phyloP scores from a whole-genome alignment of 2,888 invertebrate species.

The Mythimna impura region DNA sequence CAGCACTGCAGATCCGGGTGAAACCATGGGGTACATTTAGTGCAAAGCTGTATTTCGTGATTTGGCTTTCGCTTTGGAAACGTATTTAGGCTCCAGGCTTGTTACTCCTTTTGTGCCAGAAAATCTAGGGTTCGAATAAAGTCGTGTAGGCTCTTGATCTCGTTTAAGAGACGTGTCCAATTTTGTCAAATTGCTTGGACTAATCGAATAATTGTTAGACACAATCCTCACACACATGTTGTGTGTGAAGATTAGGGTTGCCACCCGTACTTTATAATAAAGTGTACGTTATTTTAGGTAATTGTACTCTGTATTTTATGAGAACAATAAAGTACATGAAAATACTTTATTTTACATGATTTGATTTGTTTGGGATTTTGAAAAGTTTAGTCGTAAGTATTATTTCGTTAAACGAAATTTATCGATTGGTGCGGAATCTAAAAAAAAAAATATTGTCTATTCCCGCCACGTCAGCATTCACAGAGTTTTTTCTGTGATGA shows the following conservation, averaged over 20 bases:
- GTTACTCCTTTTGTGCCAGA: background rate
- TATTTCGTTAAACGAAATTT: too few species aligned
- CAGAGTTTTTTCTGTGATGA: too few species aligned
- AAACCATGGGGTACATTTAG: too few species aligned
- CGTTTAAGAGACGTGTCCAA: background rate
- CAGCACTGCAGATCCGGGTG: too few species aligned
- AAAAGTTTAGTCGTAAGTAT: background rate
- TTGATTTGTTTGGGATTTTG: background rate
- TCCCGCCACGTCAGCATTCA: too few species aligned
- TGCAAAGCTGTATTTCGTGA: conserved; percentile 7
- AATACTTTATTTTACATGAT: background rate
- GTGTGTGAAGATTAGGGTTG: background rate
- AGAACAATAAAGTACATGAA: background rate
- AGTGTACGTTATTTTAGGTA: too few species aligned
- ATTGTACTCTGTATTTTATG: too few species aligned
- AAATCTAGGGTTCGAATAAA: background rate
- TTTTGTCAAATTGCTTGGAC: conserved; percentile 3
- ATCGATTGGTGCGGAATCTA: too few species aligned
- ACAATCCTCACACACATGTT: too few species aligned
- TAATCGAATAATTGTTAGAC: conserved; percentile 6
- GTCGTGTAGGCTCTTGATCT: background rate
- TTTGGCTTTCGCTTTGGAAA: conserved; percentile 3
- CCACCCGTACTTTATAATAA: too few species aligned
- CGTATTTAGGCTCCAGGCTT: background rate
- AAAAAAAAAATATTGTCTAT: too few species aligned